A percentile compares a stretch with the other conserved stretches of the same genome.
phyloP scores from a whole-genome alignment of 2,797 vertebrate genomes.

The Epinephelus coioides region DNA sequence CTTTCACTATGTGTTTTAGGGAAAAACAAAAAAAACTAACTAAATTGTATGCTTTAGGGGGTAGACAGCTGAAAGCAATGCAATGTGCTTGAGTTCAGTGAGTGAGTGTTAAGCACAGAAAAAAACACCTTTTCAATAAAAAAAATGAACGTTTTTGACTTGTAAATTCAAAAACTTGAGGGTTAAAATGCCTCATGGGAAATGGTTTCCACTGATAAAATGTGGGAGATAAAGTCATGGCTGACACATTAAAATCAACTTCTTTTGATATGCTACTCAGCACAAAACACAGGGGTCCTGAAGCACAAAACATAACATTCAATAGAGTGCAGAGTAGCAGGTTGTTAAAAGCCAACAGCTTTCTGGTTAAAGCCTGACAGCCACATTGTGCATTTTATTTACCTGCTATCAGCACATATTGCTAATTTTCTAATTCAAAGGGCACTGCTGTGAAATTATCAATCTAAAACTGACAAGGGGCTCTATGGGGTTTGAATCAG shows the following conservation, averaged over 20 bases:
- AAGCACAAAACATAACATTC: conserved; percentile 37
- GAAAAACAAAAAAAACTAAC: not conserved
- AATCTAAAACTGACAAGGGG: conserved; percentile 1
- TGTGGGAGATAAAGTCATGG: not conserved
- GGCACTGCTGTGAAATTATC: conserved; percentile 12
- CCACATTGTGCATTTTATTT: conserved; percentile 28
- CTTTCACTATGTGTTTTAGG: not conserved
- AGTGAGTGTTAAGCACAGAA: not conserved
- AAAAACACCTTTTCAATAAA: not conserved
- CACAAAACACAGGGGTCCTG: conserved; percentile 31
- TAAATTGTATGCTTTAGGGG: not conserved
- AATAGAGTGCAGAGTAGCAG: conserved; percentile 16
- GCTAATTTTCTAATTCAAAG: conserved; percentile 19
- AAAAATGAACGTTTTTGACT: not conserved
- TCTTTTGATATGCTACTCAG: conserved; percentile 10
- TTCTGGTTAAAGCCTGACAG: conserved; percentile 8
- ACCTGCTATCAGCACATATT: conserved; percentile 19
- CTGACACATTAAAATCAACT: not conserved
- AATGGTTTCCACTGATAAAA: not conserved
- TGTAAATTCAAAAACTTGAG: not conserved
- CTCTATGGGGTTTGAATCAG: conserved; percentile 8
- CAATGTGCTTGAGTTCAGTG: no score
- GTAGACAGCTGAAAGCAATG: no score
- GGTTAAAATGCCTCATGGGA: not conserved
- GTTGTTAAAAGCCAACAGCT: conserved; percentile 3